Conservation (phyloP, 2,888 invertebrate genomes). For the Eulithis testata region DNA sequence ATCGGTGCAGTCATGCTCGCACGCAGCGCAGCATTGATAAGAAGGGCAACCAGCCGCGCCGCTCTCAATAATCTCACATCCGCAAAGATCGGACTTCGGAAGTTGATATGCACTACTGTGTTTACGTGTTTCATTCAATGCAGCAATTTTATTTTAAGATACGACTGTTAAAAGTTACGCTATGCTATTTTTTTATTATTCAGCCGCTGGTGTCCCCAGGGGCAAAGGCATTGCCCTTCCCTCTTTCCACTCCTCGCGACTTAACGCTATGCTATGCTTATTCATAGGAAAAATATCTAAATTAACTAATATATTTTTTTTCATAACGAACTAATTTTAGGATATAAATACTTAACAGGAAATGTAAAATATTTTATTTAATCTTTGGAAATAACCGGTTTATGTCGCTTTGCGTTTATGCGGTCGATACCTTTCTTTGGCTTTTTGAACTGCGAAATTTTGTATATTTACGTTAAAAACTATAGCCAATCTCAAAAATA, state of each 20-base stretch:
- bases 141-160: slow-evolving; percentile 2
- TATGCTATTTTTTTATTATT: background rate
- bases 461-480: too few species aligned
- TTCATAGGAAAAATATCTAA: background rate
- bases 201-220: too few species aligned
- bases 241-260: too few species aligned
- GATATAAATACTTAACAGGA: background rate
- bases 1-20: slow-evolving; percentile 4
- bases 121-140: slow-evolving; percentile 8
- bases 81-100: slow-evolving; percentile 18
- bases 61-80: slow-evolving; percentile 27
- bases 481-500: background rate
- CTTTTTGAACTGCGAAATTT: too few species aligned
- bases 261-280: background rate
- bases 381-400: background rate
- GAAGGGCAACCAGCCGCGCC: slow-evolving; percentile 21
- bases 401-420: background rate
- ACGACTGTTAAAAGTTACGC: background rate
- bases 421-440: background rate
- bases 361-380: background rate
- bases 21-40: slow-evolving; percentile 21
- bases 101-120: slow-evolving; percentile 19
- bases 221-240: too few species aligned
- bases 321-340: background rate
- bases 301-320: too few species aligned